Evolutionary conservation across 2,888 invertebrate genomes (phyloP), one percentile per base, ranked within the genome.

Genomic region (Mechanitis messenoides): DNA sequence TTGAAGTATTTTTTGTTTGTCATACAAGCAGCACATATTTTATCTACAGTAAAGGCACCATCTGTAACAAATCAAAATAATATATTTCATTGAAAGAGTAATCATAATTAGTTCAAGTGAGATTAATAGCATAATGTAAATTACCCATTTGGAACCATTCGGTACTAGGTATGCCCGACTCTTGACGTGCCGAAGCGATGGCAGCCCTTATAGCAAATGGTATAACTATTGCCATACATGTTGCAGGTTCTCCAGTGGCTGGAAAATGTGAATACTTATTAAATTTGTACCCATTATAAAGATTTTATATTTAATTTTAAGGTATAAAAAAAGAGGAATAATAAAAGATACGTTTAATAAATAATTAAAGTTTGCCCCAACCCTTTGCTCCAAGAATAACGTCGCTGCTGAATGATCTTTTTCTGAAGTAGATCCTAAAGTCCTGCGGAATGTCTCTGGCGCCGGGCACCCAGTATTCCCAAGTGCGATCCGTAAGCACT

Each of bases 401-500:
- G 38, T 59, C 65, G 45, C 45, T 35, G n/a, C 55, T 60, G 56
- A 63, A 63, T 9, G 63, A 57, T 61, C 93, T 93, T 69, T 92
- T 91, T 35, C 92, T 84, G 59, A 96, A 88, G 58, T 92, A 92
- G 1, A 95, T 86, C 60, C 94, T 91, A 68, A 95, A 93, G 77
- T 95, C 94, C 33, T 92, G 89, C 0, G 95, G 95, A 68, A 95
- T 95, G 70, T 95, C 95, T 74, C 93, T 94, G 0, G 92, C 92
- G 5, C 93, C 92, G 0, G 95, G 95, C 0, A 93, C 92, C 72
- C 93, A 92, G 74, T 95, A 95, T 67, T 92, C 92, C 96, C 96
- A 96, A 3, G 96, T 94, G 53, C 95, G 91, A 71, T 94, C 91
- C 0, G 95, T 95, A 3, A 94, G 81, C 1, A 95, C 76, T 72